Evolutionary conservation across 2,113 vertebrate species (phyloP), one percentile per base, ranked within the genome.

Genomic region (Dendropsophus ebraccatus): DNA sequence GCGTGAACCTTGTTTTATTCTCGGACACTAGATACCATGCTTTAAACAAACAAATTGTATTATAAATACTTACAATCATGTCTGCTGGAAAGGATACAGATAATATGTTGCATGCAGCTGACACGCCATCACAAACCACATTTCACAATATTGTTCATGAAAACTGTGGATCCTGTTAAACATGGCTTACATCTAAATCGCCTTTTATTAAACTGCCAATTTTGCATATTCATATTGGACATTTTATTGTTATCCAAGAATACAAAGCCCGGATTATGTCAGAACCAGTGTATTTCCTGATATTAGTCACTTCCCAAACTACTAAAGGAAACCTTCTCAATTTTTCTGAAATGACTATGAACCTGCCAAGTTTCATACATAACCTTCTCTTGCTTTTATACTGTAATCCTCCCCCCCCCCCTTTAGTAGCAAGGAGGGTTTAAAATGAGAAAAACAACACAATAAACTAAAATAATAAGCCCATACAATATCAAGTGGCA

Each of bases 401-500:
- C 60, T 5, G 7, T 80, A 86, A 79, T 86, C 76, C 45, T 75
- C 12, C 58, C 41, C 41, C 54, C 30, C 62, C 25, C 5, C 21
- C 14, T 86, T 86, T 72, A 60, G 65, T 60, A 86, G 76, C 35
- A 60, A 32, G 30, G 25, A 58, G 60, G 47, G 49, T 79, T 85
- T 85, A 69, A 70, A 79, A 50, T 52, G 25, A 37, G 58, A 73
- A 23, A 25, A 37, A 28, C 50, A 73, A 32, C 32, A 72, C 65
- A 72, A 81, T 70, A 86, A 86, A 70, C n/a, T n/a, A 80, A 86
- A 86, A 81, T 79, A 81, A 86, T 70, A 86, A 86, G 35, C 49
- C 37, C 23, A 67, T 72, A 86, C 62, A 86, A 73, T 72, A 80
- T 81, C 65, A 72, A 86, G 49, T 72, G 30, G 41, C 84, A 72